Evolutionary conservation across 2,797 vertebrate species (phyloP).

Genomic region (Enteromius viviparus): DNA sequence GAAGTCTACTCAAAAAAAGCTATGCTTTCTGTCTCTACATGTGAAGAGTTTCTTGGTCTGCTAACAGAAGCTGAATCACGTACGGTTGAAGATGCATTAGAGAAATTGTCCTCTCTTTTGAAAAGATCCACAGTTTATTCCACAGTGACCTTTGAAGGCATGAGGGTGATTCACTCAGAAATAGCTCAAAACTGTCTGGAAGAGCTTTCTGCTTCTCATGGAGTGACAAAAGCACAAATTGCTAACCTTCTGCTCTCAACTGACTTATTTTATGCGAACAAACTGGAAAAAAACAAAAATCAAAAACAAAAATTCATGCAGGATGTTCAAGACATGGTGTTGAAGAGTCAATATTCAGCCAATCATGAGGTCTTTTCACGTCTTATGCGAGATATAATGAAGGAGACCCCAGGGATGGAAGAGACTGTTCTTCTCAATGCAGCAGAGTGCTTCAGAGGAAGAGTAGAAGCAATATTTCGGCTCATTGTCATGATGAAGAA

Average conservation of each 20-base stretch:
- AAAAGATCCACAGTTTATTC: constrained; percentile 51
- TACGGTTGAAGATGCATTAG: constrained; percentile 68
- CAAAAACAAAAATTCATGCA: constrained; percentile 65
- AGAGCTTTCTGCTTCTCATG: constrained; percentile 66
- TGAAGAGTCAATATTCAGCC: constrained; percentile 61
- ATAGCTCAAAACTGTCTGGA: constrained; percentile 69
- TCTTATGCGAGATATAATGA: constrained; percentile 68
- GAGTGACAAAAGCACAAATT: background rate
- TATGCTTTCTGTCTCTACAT: constrained; percentile 68
- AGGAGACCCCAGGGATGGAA: constrained; percentile 65
- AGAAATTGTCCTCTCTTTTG: constrained; percentile 71
- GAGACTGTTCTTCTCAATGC: constrained; percentile 59
- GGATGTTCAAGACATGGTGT: constrained; percentile 65
- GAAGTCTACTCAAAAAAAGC: constrained; percentile 65
- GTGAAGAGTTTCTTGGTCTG: constrained; percentile 71
- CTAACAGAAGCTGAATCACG: constrained; percentile 60
- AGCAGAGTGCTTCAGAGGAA: background rate
- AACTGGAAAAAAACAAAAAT: too few species aligned
- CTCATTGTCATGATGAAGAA: too few species aligned
- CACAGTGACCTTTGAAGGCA: constrained; percentile 60
- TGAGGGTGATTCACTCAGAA: constrained; percentile 68
- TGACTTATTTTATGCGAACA: background rate
- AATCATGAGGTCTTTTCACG: constrained; percentile 67
- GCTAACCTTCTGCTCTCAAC: constrained; percentile 4
- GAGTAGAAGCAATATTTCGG: constrained; percentile 14